Conservation (phyloP, 2,888 invertebrate genomes). For the Sisyra nigra region DNA sequence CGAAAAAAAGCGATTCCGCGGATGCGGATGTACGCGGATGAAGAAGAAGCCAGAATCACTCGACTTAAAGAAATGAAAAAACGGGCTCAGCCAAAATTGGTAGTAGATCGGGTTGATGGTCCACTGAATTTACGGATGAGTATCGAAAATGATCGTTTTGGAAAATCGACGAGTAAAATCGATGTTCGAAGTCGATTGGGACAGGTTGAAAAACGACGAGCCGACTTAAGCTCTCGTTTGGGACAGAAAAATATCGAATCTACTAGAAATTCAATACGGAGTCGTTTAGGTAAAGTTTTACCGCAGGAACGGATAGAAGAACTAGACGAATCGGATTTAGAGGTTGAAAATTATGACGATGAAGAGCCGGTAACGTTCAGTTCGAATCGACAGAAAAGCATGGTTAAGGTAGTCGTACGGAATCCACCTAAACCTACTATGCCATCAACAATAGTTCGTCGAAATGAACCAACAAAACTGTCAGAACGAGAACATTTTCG, state of each 20-base stretch:
- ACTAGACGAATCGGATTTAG: not conserved
- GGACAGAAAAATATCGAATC: not conserved
- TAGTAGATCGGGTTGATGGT: not conserved
- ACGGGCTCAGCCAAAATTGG: not conserved
- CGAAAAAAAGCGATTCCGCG: constrained; percentile 46
- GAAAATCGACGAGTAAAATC: not conserved
- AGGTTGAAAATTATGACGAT: no score
- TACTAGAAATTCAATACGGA: not conserved
- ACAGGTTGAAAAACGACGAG: constrained; percentile 1
- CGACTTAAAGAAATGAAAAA: constrained; percentile 13
- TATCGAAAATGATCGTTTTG: not conserved
- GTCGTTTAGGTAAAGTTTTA: not conserved
- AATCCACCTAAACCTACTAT: constrained; percentile 19
- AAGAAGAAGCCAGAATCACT: constrained; percentile 51
- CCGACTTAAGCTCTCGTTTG: not conserved
- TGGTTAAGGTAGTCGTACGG: constrained; percentile 25
- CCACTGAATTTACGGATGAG: not conserved
- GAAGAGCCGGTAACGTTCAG: not conserved
- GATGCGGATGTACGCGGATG: constrained; percentile 83
- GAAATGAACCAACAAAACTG: not conserved
- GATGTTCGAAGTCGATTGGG: constrained; percentile 12
- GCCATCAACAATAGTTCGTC: constrained; percentile 21
- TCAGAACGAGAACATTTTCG: constrained; percentile 4
- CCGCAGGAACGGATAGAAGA: not conserved
- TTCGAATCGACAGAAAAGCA: constrained; percentile 22